Evolutionary conservation across 2,113 vertebrate genomes (phyloP).

Genomic region (Oreochromis tanganicae): DNA sequence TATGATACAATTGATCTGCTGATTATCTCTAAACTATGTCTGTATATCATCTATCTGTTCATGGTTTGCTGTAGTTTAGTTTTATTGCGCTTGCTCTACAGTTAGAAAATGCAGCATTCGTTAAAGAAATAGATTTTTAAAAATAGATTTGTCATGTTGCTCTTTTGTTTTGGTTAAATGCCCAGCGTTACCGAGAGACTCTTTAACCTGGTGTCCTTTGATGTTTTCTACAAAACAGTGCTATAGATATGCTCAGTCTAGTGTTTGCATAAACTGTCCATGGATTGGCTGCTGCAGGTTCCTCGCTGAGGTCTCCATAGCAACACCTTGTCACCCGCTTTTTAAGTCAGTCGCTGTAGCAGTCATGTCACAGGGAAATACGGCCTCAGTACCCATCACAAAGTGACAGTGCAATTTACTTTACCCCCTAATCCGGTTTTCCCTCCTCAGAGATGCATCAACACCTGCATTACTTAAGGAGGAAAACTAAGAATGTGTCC

Average conservation of each 20-base stretch:
- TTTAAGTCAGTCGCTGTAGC: constrained; percentile 57
- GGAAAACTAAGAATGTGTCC: constrained; percentile 4
- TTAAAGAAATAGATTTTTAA: background rate
- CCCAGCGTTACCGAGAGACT: background rate
- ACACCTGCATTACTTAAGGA: constrained; percentile 54
- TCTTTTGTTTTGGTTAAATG: background rate
- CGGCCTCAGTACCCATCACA: constrained; percentile 57
- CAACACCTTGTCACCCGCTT: constrained; percentile 67
- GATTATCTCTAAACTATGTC: background rate
- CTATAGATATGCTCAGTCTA: constrained; percentile 29
- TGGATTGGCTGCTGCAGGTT: constrained; percentile 44
- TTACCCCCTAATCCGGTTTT: constrained; percentile 57
- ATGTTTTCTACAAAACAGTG: constrained; percentile 21
- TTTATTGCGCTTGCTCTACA: background rate
- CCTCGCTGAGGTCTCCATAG: constrained; percentile 65
- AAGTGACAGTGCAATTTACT: constrained; percentile 72
- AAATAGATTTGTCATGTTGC: background rate
- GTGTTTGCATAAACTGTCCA: constrained; percentile 53
- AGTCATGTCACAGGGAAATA: constrained; percentile 55
- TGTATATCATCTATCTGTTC: background rate
- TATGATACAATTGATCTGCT: background rate
- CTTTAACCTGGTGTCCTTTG: constrained; percentile 21
- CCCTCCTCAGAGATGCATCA: constrained; percentile 28
- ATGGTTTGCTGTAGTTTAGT: background rate
- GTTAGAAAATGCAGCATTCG: background rate